These are phyloP conservation scores for Mandrillus leucophaeus DNA, from an alignment of 2,113 vertebrate genomes.

Conservation along the genomic window DNA sequence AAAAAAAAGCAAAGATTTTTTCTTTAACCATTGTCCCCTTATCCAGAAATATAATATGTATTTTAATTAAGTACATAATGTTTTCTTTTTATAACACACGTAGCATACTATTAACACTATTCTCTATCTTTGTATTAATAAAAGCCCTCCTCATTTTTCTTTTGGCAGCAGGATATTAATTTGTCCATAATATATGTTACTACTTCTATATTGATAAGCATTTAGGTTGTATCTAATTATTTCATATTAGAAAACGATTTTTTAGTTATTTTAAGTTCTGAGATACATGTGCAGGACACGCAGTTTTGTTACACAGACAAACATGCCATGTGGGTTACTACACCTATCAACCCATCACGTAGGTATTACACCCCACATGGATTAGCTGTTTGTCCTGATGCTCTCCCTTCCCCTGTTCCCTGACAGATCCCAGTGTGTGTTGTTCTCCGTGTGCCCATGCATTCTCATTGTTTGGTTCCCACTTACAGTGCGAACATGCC, in stretches of 20 bases:
- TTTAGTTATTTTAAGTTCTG: no score
- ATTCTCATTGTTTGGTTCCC: no score
- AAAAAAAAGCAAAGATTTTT: neutral
- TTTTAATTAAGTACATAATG: neutral
- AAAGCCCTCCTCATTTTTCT: neutral
- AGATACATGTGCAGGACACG: no score
- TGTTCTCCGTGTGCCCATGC: no score
- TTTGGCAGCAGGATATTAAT: neutral
- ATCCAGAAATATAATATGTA: neutral
- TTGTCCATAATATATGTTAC: neutral
- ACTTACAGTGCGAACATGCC: no score
- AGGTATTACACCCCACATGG: no score
- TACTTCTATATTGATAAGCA: neutral
- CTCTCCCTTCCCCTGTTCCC: no score
- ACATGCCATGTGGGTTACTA: no score
- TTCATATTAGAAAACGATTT: neutral
- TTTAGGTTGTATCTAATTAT: neutral
- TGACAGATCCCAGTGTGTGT: no score
- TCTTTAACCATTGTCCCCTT: neutral
- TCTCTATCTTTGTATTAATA: neutral
- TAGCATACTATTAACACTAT: neutral
- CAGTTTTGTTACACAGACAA: no score
- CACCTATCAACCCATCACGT: no score
- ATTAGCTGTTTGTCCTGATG: no score
- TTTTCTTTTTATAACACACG: neutral